These are phyloP conservation scores for Aquatica leii DNA, from an alignment of 2,888 invertebrate genomes.

Conservation along the genomic window DNA sequence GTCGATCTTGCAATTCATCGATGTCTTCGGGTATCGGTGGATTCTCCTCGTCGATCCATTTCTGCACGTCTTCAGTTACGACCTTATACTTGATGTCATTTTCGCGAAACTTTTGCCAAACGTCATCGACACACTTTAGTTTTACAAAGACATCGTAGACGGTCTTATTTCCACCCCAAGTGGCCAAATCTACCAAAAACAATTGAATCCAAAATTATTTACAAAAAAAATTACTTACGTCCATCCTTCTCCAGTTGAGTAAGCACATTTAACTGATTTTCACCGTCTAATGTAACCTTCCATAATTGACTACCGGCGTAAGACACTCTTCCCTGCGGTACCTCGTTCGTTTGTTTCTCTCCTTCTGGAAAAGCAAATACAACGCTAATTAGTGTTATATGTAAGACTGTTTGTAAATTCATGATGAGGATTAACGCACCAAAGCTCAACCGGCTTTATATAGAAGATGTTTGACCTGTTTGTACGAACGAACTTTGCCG, in stretches of 20 bases:
- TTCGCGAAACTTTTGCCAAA: slow-evolving; percentile 68
- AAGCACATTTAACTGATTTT: slow-evolving; percentile 64
- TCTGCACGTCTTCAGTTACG: slow-evolving; percentile 81
- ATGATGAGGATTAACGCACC: slow-evolving; percentile 16
- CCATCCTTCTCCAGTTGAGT: slow-evolving; percentile 65
- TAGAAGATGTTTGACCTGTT: slow-evolving; percentile 30
- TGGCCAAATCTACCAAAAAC: slow-evolving; percentile 18
- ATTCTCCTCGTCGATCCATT: slow-evolving; percentile 82
- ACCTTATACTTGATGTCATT: slow-evolving; percentile 73
- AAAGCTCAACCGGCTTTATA: slow-evolving; percentile 23
- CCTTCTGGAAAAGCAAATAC: slow-evolving; percentile 7
- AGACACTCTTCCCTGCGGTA: slow-evolving; percentile 58
- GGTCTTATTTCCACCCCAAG: slow-evolving; percentile 65
- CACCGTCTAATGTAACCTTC: slow-evolving; percentile 68
- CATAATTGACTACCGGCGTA: slow-evolving; percentile 82
- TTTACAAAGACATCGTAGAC: slow-evolving; percentile 77
- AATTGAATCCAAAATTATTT: background rate
- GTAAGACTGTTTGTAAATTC: slow-evolving; percentile 6
- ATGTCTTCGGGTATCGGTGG: slow-evolving; percentile 73
- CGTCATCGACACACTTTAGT: slow-evolving; percentile 68
- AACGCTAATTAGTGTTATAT: slow-evolving; percentile 7
- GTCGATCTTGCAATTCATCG: slow-evolving; percentile 74
- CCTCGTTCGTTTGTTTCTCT: background rate
- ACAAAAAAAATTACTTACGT: slow-evolving; percentile 59
- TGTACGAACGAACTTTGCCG: slow-evolving; percentile 24